Evolutionary conservation across 1,140 invertebrate species (phyloP), one percentile per base, ranked within the genome.

Genomic region (Pseudomyrmex dendroicus): DNA sequence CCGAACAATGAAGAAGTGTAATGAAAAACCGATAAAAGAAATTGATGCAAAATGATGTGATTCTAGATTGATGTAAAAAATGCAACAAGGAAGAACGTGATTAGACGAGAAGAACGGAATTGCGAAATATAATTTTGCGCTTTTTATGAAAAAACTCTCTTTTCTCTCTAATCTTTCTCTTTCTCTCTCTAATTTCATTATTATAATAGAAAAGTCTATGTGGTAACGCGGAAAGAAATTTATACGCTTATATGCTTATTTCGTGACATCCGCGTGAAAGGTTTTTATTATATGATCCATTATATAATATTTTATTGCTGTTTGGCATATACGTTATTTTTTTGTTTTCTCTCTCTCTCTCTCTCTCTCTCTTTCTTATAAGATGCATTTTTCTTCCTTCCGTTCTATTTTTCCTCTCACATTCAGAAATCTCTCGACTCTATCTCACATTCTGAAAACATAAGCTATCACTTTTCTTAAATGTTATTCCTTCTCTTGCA

Each of bases 51-150:
- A 25, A 63, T 63, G 50, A 15, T 35, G 35, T 35, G 48, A 56
- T 20, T 76, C 13, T 50, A 13, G n/a, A 78, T 54, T 57, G 56
- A 76, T 57, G 74, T 82, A 86, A 10, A 77, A 78, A 84, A 63
- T 88, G 77, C 62, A 67, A 82, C 57, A 82, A 82, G 89, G 88
- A 89, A 89, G 89, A 90, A 89, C 89, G 64, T 73, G 88, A 90
- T 90, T 84, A 35, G 54, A 84, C 46, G 22, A 74, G 35, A 68
- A 74, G 50, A 56, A 56, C 50, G 35, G 66, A 85, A 72, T 57
- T 76, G 72, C 17, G 35, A 84, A 73, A 84, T 35, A 35, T 5
- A 35, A 35, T 5, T 35, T 35, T 35, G 72, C 8, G 17, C 20
- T 15, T 70, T 61, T 76, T 56, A 48, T 67, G 67, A 85, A 74